phyloP scores from a whole-genome alignment of 2,113 vertebrate species.

The Prunella fulvescens region DNA sequence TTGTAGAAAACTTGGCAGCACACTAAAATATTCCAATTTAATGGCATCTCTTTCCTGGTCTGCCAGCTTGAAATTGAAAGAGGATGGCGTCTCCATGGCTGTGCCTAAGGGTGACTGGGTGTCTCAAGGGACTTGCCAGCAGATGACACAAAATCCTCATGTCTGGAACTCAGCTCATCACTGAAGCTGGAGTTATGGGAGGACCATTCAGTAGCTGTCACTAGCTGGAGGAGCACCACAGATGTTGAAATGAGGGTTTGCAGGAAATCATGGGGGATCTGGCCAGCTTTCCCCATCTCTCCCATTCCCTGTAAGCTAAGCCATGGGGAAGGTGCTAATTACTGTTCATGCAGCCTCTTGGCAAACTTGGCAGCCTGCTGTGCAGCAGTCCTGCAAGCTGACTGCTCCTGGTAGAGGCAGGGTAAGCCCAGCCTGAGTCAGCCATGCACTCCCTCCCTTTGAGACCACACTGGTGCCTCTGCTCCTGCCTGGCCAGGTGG shows the following conservation, averaged over 20 bases:
- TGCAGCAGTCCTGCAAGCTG: neutral
- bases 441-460: rapidly evolving
- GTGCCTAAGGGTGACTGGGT: neutral
- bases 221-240: neutral
- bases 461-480: neutral
- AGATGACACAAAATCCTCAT: neutral
- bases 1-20: neutral
- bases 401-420: neutral
- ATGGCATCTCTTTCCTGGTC: neutral
- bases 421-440: neutral
- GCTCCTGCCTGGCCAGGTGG: neutral
- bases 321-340: neutral
- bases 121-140: neutral
- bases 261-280: neutral
- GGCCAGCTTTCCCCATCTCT: neutral
- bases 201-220: neutral
- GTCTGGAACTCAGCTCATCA: neutral
- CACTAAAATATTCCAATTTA: neutral
- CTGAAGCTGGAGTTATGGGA: neutral
- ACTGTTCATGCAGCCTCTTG: neutral
- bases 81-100: neutral
- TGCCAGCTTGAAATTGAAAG: neutral
- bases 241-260: neutral
- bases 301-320: neutral
- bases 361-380: neutral